Evolutionary conservation across 1,140 invertebrate genomes (phyloP).

Genomic region (Drosophila kohkoa): DNA sequence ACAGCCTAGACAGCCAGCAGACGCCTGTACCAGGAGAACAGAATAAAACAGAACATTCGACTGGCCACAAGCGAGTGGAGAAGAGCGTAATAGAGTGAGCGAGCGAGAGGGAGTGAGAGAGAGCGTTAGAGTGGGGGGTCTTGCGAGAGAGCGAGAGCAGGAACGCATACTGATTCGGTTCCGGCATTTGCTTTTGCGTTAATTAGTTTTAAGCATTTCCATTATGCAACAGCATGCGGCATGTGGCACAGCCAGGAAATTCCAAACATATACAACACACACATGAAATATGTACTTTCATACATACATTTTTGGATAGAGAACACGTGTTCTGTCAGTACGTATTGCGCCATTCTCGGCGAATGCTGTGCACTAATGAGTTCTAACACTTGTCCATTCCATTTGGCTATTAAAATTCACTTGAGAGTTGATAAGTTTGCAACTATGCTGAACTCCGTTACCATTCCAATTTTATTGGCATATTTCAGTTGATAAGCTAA

Average conservation of each 20-base stretch:
- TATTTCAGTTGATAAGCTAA: neutral
- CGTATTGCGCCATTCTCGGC: neutral
- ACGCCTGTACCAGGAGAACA: constrained; percentile 70
- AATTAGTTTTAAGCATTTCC: constrained; percentile 77
- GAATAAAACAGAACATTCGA: constrained; percentile 34
- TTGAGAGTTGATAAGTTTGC: neutral
- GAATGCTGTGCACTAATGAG: neutral
- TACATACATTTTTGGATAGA: constrained; percentile 1
- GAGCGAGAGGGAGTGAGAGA: constrained; percentile 3
- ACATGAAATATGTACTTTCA: neutral
- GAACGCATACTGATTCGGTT: constrained; percentile 51
- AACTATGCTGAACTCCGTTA: neutral
- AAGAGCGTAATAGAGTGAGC: neutral
- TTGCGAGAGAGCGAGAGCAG: neutral
- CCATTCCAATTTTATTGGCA: neutral
- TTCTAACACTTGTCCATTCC: neutral
- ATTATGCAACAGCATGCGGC: constrained; percentile 73
- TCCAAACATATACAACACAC: constrained; percentile 7
- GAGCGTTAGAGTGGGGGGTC: constrained; percentile 1
- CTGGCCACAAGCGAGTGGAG: neutral
- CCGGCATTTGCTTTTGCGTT: constrained; percentile 70
- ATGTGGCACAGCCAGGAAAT: constrained; percentile 9
- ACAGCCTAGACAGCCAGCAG: constrained; percentile 62
- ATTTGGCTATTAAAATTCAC: neutral
- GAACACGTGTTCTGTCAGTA: neutral